Evolutionary conservation across 1,140 invertebrate species (phyloP).

Genomic region (Papilio machaon): DNA sequence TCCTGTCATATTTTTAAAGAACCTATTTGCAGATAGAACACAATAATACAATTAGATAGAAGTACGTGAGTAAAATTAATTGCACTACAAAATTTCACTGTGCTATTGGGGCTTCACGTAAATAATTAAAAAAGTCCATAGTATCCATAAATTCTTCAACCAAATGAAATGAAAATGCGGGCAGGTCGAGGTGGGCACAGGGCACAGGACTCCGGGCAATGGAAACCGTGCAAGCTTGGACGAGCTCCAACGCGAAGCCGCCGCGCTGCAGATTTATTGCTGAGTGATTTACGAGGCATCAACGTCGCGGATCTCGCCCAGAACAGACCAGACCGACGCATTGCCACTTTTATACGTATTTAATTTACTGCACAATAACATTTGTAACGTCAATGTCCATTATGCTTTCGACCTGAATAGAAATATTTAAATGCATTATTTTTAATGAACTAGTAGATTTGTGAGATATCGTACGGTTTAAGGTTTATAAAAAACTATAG

Average conservation of each 20-base stretch:
- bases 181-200: background rate
- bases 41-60: background rate
- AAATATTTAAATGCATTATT: background rate
- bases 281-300: slow-evolving; percentile 12
- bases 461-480: background rate
- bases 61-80: background rate
- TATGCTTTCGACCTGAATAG: background rate
- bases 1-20: background rate
- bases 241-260: background rate
- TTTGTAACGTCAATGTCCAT: slow-evolving; percentile 1
- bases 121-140: slow-evolving; percentile 12
- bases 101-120: background rate
- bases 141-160: slow-evolving; percentile 24
- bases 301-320: background rate
- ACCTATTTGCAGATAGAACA: too few species aligned
- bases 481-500: background rate
- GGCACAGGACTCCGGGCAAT: background rate
- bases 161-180: slow-evolving; percentile 15
- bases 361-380: background rate
- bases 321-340: background rate
- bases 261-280: background rate
- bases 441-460: background rate
- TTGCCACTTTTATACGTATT: slow-evolving; percentile 5
- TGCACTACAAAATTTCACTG: background rate
- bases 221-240: background rate